Evolutionary conservation across 2,113 vertebrate species (phyloP).

Genomic region (Poeciliopsis retropinna): DNA sequence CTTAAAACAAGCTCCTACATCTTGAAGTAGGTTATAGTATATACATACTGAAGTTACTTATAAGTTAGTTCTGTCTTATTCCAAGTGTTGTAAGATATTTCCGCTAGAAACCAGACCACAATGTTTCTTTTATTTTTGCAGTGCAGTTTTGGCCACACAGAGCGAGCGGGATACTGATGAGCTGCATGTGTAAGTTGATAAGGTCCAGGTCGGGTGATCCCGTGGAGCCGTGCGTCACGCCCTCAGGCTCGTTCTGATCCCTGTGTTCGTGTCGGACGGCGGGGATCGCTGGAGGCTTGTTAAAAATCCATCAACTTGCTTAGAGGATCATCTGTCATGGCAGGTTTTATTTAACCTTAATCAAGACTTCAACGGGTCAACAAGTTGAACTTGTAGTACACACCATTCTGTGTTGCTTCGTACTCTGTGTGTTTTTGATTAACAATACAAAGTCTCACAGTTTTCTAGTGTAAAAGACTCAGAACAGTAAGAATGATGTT

Average conservation of each 20-base stretch:
- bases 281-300: constrained; percentile 11
- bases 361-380: not conserved
- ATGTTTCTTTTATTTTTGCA: too few relatives aligned
- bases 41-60: too few relatives aligned
- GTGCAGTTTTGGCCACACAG: not conserved
- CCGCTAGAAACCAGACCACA: too few relatives aligned
- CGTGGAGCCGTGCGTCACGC: constrained; percentile 24
- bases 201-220: constrained; percentile 31
- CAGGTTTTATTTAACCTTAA: constrained; percentile 28
- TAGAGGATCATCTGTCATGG: not conserved
- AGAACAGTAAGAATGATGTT: not conserved
- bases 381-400: not conserved
- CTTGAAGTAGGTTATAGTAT: too few relatives aligned
- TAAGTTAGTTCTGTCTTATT: too few relatives aligned
- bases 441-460: not conserved
- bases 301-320: constrained; percentile 29
- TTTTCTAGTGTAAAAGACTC: not conserved
- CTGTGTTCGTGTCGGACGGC: constrained; percentile 17
- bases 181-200: constrained; percentile 45
- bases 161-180: constrained; percentile 9
- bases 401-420: not conserved
- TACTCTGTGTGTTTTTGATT: not conserved
- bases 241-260: constrained; percentile 29
- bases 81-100: too few relatives aligned
- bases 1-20: too few relatives aligned